Evolutionary conservation across 1,140 invertebrate genomes (phyloP), one percentile per base, ranked within the genome.

Genomic region (Diorhabda carinulata): DNA sequence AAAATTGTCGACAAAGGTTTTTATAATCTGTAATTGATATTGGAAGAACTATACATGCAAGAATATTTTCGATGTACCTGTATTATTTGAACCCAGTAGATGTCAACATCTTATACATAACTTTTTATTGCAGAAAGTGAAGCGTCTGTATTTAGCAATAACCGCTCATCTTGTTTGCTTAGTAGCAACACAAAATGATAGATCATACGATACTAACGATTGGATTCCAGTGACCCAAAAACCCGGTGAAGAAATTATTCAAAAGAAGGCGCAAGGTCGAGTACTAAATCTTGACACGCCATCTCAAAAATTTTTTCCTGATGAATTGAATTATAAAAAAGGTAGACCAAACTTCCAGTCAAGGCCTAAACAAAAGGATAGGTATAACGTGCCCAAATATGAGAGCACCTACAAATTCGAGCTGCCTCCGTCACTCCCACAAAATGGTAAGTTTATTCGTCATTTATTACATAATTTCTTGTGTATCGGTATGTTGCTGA

Each of bases 281-380:
- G 84, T 86, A 67, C 73, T 87, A 5, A 81, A 81, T 57, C 80
- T 85, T 63, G 84, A 84, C 0, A 64, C 73, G 8, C 75, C 79
- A 2, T 73, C 74, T 41, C 72, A 76, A 61, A 80, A 74, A 40
- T 81, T 79, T 71, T 84, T 84, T 73, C 81, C 82, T 4, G 80
- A 80, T 42, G 80, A 84, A 57, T 76, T 71, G 43, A 58, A 47
- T 44, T 42, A 64, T 5, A 67, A 47, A 6, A 71, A 73, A 71
- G 66, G 67, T 25, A 64, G 61, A 64, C 69, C 67, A 5, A 58
- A 69, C 42, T 42, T 42, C 7, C 71, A 62, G 41, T 40, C 41
- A 2, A 57, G 69, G 2, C n/a, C 65, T 45, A 71, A 78, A 63
- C 74, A 78, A 43, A 58, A 56, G 66, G 57, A 70, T 70, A 44